A percentile compares a stretch with the other conserved stretches of the same genome.
These are phyloP conservation scores for Sebastes jordani DNA, from an alignment of 2,797 vertebrate genomes.

Conservation along the genomic window DNA sequence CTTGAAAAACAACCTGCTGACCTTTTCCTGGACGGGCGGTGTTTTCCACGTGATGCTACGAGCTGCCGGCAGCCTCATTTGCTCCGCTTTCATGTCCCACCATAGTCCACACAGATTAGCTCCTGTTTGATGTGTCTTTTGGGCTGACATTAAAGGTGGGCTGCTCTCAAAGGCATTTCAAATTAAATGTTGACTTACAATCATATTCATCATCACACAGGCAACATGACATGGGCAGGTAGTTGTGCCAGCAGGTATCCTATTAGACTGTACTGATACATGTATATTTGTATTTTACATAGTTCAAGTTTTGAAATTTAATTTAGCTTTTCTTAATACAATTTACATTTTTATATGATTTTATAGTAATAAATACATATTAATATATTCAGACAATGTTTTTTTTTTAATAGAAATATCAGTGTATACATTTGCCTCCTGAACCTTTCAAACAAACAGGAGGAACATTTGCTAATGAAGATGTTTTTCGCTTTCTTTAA, in stretches of 20 bases:
- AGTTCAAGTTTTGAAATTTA: no score
- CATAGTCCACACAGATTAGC: slow-evolving; percentile 37
- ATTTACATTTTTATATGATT: not conserved
- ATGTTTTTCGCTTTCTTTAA: not conserved
- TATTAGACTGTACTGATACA: not conserved
- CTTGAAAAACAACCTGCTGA: slow-evolving; percentile 25
- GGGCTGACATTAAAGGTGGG: slow-evolving; percentile 38
- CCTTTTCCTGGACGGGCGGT: slow-evolving; percentile 17
- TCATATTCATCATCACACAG: not conserved
- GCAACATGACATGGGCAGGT: not conserved
- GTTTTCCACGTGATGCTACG: not conserved
- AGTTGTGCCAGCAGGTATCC: not conserved
- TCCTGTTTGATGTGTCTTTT: slow-evolving; percentile 53
- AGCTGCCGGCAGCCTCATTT: slow-evolving; percentile 39
- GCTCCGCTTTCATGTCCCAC: slow-evolving; percentile 51
- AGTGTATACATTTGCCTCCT: not conserved
- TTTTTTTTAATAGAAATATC: not conserved
- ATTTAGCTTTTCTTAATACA: no score
- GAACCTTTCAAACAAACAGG: not conserved
- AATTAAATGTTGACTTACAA: slow-evolving; percentile 28
- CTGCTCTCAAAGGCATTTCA: slow-evolving; percentile 33
- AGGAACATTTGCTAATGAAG: not conserved
- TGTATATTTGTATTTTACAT: not conserved
- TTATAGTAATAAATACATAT: not conserved
- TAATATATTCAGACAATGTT: not conserved